Evolutionary conservation across 2,797 vertebrate species (phyloP).

Genomic region (Sciurus vulgaris): DNA sequence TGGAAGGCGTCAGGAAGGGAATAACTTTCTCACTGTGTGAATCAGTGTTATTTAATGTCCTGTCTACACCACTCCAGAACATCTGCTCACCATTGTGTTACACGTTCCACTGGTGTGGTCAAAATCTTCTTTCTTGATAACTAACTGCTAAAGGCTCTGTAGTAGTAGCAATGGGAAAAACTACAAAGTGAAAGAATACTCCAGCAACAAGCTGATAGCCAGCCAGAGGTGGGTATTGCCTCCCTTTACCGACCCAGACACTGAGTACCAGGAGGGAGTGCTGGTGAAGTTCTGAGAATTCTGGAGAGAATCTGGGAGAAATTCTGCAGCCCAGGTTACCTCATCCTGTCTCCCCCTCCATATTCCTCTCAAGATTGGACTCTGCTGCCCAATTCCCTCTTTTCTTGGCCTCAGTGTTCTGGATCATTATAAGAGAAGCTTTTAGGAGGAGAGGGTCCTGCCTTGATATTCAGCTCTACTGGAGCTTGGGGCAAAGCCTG

Average conservation of each 20-base stretch:
- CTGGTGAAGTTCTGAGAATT: neutral
- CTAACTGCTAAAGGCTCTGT: neutral
- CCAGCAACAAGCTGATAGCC: neutral
- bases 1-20: neutral
- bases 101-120: neutral
- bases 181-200: neutral
- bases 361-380: neutral
- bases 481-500: neutral
- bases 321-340: neutral
- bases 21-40: neutral
- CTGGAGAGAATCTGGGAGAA: neutral
- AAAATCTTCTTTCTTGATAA: neutral
- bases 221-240: no score
- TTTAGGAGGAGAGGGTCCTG: neutral
- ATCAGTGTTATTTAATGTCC: neutral
- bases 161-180: neutral
- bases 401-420: neutral
- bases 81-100: neutral
- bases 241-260: neutral
- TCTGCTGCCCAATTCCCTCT: no score
- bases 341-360: rapidly evolving
- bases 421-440: neutral
- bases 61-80: rapidly evolving
- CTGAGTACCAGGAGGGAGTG: neutral
- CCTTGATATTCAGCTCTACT: neutral